These are phyloP conservation scores for Neolamprologus fasciatus DNA, from an alignment of 2,113 vertebrate species.

Conservation along the genomic window DNA sequence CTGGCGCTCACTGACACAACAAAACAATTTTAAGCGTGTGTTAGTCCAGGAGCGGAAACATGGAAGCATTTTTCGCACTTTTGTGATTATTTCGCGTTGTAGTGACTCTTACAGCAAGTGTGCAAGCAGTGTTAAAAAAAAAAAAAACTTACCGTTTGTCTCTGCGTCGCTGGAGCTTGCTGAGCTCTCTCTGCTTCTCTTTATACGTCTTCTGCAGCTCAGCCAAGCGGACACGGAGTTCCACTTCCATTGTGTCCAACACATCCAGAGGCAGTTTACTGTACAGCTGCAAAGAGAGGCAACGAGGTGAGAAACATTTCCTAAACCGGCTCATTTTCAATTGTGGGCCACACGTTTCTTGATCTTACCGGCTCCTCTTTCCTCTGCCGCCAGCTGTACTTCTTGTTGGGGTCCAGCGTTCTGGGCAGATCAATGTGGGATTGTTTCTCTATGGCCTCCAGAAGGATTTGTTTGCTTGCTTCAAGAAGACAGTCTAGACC, in stretches of 20 bases:
- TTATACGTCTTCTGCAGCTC: constrained; percentile 92
- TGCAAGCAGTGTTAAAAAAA: neutral
- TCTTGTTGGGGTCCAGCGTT: constrained; percentile 88
- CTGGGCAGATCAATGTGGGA: constrained; percentile 82
- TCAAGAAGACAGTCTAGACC: constrained; percentile 86
- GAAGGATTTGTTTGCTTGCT: constrained; percentile 86
- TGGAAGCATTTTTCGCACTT: neutral
- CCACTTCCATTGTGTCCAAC: constrained; percentile 87
- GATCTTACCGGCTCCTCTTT: constrained; percentile 85
- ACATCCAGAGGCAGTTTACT: constrained; percentile 86
- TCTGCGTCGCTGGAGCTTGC: constrained; percentile 84
- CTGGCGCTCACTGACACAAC: constrained; percentile 50
- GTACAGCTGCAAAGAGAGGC: constrained; percentile 71
- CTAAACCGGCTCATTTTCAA: neutral
- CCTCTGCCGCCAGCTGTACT: constrained; percentile 98
- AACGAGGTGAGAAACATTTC: neutral
- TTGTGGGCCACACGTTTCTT: neutral
- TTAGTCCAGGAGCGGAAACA: constrained; percentile 22
- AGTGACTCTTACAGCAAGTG: neutral
- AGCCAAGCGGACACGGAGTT: constrained; percentile 86
- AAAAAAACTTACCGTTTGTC: constrained; percentile 83
- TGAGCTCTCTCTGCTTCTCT: constrained; percentile 91
- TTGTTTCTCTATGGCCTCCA: constrained; percentile 86
- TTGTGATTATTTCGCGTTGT: neutral
- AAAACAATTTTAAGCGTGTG: constrained; percentile 18